A percentile compares a stretch with the other conserved stretches of the same genome.
phyloP scores from a whole-genome alignment of 92 coral and sea anemone species.

The Pocillopora grandis region DNA sequence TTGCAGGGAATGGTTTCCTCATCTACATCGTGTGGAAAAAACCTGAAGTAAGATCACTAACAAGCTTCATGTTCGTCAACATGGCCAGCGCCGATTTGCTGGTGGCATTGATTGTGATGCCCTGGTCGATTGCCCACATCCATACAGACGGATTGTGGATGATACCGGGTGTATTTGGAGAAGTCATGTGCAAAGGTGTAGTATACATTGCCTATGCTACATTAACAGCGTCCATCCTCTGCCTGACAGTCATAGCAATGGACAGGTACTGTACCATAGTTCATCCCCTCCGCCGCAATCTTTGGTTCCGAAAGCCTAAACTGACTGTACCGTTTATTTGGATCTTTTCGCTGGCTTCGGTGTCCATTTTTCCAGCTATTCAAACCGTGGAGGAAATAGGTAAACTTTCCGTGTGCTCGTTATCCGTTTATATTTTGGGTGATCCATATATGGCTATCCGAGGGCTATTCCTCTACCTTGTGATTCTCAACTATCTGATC shows the following conservation, averaged over 20 bases:
- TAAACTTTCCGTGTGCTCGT: neutral
- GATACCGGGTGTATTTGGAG: neutral
- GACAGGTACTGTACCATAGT: slow-evolving; percentile 4
- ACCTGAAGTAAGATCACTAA: slow-evolving; percentile 13
- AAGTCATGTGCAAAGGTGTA: neutral
- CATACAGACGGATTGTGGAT: neutral
- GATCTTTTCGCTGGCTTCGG: neutral
- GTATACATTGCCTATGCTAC: neutral
- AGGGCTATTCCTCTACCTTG: neutral
- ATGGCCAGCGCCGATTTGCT: neutral
- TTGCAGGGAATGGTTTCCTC: neutral
- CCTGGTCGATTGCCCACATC: neutral
- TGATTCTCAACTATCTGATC: neutral
- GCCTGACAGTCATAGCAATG: slow-evolving; percentile 9
- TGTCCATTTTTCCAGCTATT: slow-evolving; percentile 3
- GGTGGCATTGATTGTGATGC: neutral
- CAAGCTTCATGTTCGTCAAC: slow-evolving; percentile 12
- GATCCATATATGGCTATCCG: neutral
- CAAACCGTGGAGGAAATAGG: neutral
- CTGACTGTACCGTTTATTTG: neutral
- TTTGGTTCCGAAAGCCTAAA: slow-evolving; percentile 8
- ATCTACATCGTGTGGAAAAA: slow-evolving; percentile 18
- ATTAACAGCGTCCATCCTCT: neutral
- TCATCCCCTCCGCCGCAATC: slow-evolving; percentile 4
- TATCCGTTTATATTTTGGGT: neutral